phyloP scores from a whole-genome alignment of 2,113 vertebrate species.

The Bubo bubo region DNA sequence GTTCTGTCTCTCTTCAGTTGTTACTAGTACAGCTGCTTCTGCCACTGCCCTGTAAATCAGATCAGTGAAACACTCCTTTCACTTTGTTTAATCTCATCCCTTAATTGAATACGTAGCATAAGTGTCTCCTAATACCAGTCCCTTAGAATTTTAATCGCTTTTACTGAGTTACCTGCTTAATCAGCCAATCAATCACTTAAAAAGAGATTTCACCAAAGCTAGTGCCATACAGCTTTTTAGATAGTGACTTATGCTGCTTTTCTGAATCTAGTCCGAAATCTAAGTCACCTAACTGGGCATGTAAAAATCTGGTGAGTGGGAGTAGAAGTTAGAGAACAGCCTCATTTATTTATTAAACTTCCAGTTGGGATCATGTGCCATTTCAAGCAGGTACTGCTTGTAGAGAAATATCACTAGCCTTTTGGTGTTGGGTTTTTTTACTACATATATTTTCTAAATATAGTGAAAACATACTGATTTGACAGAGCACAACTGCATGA shows the following conservation, averaged over 20 bases:
- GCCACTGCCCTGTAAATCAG: not conserved
- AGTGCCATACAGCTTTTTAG: not conserved
- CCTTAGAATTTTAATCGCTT: not conserved
- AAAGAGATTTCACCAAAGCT: not conserved
- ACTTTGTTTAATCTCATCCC: not conserved
- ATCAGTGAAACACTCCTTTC: not conserved
- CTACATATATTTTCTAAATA: not conserved
- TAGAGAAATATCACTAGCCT: not conserved
- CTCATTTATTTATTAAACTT: not conserved
- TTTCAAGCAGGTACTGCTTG: not conserved
- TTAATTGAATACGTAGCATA: not conserved
- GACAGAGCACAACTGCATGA: not conserved
- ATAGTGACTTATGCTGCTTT: not conserved
- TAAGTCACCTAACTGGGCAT: not conserved
- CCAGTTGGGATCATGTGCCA: accelerated
- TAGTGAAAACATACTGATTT: not conserved
- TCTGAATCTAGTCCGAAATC: not conserved
- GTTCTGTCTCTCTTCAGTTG: not conserved
- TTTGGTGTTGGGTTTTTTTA: not conserved
- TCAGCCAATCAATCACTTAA: not conserved
- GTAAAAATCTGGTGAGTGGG: not conserved
- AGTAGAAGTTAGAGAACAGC: not conserved
- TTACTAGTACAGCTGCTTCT: not conserved
- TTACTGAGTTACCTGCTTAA: not conserved
- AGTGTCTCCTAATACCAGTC: not conserved